Evolutionary conservation across 2,888 invertebrate species (phyloP).

Genomic region (Amphipoea oculea): DNA sequence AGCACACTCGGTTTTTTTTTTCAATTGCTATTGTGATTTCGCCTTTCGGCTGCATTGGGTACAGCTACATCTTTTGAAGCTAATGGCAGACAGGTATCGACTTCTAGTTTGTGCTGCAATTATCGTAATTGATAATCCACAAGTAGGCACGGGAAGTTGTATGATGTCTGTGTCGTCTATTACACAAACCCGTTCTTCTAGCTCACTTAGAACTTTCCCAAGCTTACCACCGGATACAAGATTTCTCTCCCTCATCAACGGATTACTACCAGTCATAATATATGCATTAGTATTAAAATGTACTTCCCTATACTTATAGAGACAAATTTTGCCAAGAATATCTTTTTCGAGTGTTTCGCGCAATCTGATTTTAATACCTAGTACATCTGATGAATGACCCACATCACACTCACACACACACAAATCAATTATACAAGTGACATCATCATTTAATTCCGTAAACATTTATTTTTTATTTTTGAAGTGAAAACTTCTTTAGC

Average conservation of each 20-base stretch:
- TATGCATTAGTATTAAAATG: neutral
- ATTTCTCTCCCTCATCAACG: constrained; percentile 36
- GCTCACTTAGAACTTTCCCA: constrained; percentile 31
- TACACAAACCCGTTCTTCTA: constrained; percentile 23
- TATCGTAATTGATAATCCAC: constrained; percentile 14
- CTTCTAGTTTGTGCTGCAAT: neutral
- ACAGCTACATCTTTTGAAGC: neutral
- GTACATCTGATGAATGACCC: neutral
- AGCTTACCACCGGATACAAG: constrained; percentile 17
- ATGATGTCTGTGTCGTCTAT: neutral
- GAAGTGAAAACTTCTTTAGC: too few species aligned
- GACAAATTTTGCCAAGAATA: neutral
- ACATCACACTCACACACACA: too few species aligned
- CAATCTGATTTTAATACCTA: neutral
- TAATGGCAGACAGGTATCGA: neutral
- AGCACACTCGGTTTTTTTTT: too few species aligned
- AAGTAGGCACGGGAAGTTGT: neutral
- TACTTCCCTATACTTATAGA: neutral
- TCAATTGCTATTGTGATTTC: neutral
- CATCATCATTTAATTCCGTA: neutral
- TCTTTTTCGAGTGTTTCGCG: neutral
- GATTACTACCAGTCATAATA: neutral
- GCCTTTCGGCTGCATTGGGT: neutral
- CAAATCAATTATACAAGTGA: too few species aligned
- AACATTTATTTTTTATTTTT: too few species aligned